Evolutionary conservation across 2,797 vertebrate genomes (phyloP), one percentile per base, ranked within the genome.

Genomic region (Allobates femoralis): DNA sequence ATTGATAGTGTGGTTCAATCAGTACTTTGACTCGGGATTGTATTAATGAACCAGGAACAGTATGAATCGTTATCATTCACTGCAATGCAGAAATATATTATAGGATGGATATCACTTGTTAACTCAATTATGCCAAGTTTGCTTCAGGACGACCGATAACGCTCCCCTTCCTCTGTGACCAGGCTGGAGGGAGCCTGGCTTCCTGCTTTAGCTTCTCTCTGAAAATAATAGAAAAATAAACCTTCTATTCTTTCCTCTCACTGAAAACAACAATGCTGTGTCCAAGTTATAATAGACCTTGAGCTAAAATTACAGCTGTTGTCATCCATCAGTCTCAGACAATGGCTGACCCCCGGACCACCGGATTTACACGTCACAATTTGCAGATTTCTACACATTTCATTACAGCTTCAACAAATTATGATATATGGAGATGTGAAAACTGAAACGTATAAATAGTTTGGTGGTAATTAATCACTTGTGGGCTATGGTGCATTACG

Each of bases 291-390:
- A 69, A 77, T 83, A 87, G 79, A 83, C 55, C 37, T 28, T 14
- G 51, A 58, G 51, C 74, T 87, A 78, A 78, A 87, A 69, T 83
- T 77, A 87, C 50, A 83, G 67, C 64, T 58, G 46, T n/a, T 76
- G 34, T 82, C 74, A 87, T 87, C 73, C 80, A 87, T 87, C 74
- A 87, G 80, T 53, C 19, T 30, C 62, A 71, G 58, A 87, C 85
- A 87, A 87, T 87, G 80, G 46, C 71, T 82, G 80, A 83, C 79
- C 85, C 66, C 74, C 4, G 78, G 58, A 55, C 53, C 81, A 50
- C 51, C 74, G 73, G 81, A 79, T 83, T 26, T 67, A 56, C 53
- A 53, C 18, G 23, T 58, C 64, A 67, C 53, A 60, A 30, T 83
- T 41, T 58, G 67, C 32, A 74, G 53, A 74, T 58, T 74, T 26